phyloP scores from a whole-genome alignment of 1,140 invertebrate genomes.

The Vollenhovia emeryi region DNA sequence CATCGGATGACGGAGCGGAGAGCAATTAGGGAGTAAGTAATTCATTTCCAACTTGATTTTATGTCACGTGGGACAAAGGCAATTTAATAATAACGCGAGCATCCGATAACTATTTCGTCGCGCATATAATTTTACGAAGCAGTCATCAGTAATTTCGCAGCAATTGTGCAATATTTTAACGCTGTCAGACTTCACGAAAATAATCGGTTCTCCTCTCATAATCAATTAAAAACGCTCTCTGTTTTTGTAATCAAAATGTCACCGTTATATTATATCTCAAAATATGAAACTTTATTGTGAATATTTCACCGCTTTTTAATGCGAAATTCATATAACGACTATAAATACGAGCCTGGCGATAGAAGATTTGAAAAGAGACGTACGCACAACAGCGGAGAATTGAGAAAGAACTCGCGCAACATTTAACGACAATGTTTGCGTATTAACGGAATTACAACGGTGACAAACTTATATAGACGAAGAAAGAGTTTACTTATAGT shows the following conservation, averaged over 20 bases:
- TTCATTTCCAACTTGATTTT: conserved; percentile 3
- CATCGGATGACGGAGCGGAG: no score
- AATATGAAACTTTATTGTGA: neutral
- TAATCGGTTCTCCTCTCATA: neutral
- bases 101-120: neutral
- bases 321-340: no score
- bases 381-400: no score
- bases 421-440: neutral
- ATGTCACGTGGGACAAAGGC: neutral
- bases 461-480: no score
- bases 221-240: neutral
- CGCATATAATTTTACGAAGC: neutral
- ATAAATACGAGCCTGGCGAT: no score
- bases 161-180: neutral
- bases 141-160: neutral
- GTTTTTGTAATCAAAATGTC: neutral
- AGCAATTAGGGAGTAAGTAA: no score
- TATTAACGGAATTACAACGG: neutral
- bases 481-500: no score
- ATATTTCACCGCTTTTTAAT: neutral
- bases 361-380: no score
- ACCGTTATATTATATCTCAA: neutral
- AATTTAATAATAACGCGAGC: neutral
- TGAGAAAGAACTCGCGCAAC: neutral
- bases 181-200: neutral